phyloP scores from a whole-genome alignment of 2,113 vertebrate genomes.

The rat (Rattus norvegicus) region GRCr8 NC_086023.1:101878501-101879000 shows the following conservation, averaged over 20 bases:
- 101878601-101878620: slow-evolving; percentile 53
- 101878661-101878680: slow-evolving; percentile 74
- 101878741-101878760: slow-evolving; percentile 75
- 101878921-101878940: slow-evolving; percentile 79
- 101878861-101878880: slow-evolving; percentile 83
- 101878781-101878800: slow-evolving; percentile 82
- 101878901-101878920: slow-evolving; percentile 81
- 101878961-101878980: slow-evolving; percentile 65
- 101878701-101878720: slow-evolving; percentile 80
- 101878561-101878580: slow-evolving; percentile 59
- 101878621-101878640: slow-evolving; percentile 74
- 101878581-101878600: slow-evolving; percentile 66
- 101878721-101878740: slow-evolving; percentile 79
- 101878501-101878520: slow-evolving; percentile 56
- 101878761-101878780: slow-evolving; percentile 78
- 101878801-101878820: slow-evolving; percentile 81
- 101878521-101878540: slow-evolving; percentile 63
- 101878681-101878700: slow-evolving; percentile 67
- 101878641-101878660: slow-evolving; percentile 64
- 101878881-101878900: slow-evolving; percentile 82
- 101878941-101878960: slow-evolving; percentile 76
- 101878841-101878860: slow-evolving; percentile 84
- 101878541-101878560: slow-evolving; percentile 72
- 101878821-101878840: slow-evolving; percentile 80
- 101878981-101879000: slow-evolving; percentile 71